Percentiles rank a stretch among this genome's conserved stretches.
These are phyloP conservation scores for Sicus ferrugineus DNA, from an alignment of 2,888 invertebrate genomes.

Conservation along the genomic window DNA sequence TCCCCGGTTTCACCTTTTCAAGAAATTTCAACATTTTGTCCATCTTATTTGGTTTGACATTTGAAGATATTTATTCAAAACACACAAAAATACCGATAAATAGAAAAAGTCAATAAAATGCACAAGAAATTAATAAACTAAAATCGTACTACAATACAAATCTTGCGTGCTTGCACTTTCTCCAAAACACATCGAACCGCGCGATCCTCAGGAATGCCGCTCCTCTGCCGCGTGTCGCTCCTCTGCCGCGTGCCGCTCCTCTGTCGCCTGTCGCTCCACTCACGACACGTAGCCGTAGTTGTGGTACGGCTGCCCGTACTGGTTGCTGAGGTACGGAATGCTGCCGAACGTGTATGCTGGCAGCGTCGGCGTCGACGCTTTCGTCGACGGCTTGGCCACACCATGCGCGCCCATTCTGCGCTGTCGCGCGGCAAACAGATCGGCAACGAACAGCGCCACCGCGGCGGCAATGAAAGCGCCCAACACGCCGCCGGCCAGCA, in stretches of 20 bases:
- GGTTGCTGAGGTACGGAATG: conserved; percentile 54
- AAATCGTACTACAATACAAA: not conserved
- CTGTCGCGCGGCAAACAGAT: conserved; percentile 48
- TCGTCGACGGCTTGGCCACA: conserved; percentile 26
- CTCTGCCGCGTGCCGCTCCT: not conserved
- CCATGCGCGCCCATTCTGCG: conserved; percentile 34
- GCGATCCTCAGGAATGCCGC: too few relatives aligned
- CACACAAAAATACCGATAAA: not conserved
- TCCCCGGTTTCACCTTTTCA: not conserved
- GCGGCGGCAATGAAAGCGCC: conserved; percentile 52
- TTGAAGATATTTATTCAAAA: not conserved
- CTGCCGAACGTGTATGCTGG: conserved; percentile 58
- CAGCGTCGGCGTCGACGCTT: conserved; percentile 47
- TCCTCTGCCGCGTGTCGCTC: not conserved
- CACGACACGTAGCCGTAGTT: conserved; percentile 59
- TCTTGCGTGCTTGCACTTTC: conserved; percentile 20
- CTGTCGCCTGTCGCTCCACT: conserved; percentile 32
- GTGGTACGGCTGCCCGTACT: conserved; percentile 57
- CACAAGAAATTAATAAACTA: conserved; percentile 6
- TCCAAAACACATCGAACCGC: not conserved
- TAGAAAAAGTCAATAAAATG: conserved; percentile 1
- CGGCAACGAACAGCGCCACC: conserved; percentile 49
- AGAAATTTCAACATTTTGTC: not conserved
- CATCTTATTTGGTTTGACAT: not conserved
- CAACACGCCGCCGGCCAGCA: conserved; percentile 50